These are phyloP conservation scores for Agriopis marginaria DNA, from an alignment of 2,888 invertebrate genomes.

Conservation along the genomic window DNA sequence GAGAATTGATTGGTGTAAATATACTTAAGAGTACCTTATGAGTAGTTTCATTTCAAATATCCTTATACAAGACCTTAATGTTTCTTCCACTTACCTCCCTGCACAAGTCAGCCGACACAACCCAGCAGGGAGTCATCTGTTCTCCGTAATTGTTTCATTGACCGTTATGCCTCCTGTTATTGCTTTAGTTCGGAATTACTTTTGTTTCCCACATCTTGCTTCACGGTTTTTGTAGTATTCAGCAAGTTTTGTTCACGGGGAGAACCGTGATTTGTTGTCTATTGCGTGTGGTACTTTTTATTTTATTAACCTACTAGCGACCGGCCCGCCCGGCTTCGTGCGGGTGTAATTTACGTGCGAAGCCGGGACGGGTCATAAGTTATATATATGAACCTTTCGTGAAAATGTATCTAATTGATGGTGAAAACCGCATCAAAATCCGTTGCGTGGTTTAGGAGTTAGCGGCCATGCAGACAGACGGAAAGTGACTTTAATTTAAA, in stretches of 20 bases:
- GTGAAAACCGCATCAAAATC: no score
- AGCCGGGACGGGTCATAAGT: no score
- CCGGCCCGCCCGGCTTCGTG: no score
- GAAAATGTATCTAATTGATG: no score
- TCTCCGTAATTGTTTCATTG: slow-evolving; percentile 62
- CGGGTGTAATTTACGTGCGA: no score
- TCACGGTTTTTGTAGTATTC: slow-evolving; percentile 33
- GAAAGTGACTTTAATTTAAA: no score
- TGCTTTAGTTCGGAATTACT: slow-evolving; percentile 55
- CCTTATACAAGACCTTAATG: not conserved
- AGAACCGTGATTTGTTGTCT: slow-evolving; percentile 16
- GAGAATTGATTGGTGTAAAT: no score
- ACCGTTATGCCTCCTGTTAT: slow-evolving; percentile 55
- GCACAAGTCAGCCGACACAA: slow-evolving; percentile 12
- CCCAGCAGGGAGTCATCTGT: slow-evolving; percentile 48
- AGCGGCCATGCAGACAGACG: no score
- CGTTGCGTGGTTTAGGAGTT: no score
- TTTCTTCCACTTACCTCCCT: not conserved
- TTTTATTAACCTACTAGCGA: no score
- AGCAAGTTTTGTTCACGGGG: slow-evolving; percentile 21
- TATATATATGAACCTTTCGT: no score
- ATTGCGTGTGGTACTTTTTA: not conserved
- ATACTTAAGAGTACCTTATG: no score
- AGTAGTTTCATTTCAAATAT: not conserved
- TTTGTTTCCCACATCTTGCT: slow-evolving; percentile 47